Evolutionary conservation across 2,113 vertebrate species (phyloP), one percentile per base, ranked within the genome.

Genomic region (Brachypodius melanocephalos): DNA sequence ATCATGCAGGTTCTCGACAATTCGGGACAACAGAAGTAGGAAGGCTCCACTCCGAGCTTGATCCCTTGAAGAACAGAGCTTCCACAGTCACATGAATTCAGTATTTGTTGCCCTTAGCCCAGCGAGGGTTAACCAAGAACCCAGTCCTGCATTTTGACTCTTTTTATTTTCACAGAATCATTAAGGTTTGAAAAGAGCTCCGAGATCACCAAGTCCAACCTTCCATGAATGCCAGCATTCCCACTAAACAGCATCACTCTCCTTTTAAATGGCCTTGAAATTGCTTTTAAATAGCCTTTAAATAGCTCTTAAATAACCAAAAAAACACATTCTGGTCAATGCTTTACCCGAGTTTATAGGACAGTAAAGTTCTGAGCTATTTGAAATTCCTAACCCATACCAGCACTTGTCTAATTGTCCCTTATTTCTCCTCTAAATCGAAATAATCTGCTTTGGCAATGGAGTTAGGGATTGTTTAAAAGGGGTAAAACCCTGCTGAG

Each of bases 31-130:
- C 31, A 2, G 21, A 31, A 32, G 38, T 7, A 6, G 34, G 40
- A 77, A 32, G 18, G n/a, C 29, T 69, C 40, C 14, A 10, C 31
- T 8, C 58, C 11, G 45, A 87, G 65, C 26, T 61, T 18, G 12
- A 32, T 17, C 40, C 4, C 26, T 14, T 11, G 18, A 45, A 36
- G 28, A 71, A 21, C 8, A 22, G 8, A 25, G 21, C 20, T 86
- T 42, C 6, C 24, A 28, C 5, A 25, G 12, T 1, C 34, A 22
- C 32, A 2, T 0, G 7, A 17, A 72, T 21, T 49, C 36, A 16
- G 42, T 26, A 24, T 57, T 92, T 57, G 9, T 3, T 51, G 10
- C 11, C 17, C 3, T 19, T 6, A 12, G 17, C 24, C 13, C 29
- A 24, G 17, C 2, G 51, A 31, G 24, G n/a, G 29, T 67, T 49